Evolutionary conservation across 2,797 vertebrate species (phyloP), one percentile per base, ranked within the genome.

Genomic region (Morelia viridis): DNA sequence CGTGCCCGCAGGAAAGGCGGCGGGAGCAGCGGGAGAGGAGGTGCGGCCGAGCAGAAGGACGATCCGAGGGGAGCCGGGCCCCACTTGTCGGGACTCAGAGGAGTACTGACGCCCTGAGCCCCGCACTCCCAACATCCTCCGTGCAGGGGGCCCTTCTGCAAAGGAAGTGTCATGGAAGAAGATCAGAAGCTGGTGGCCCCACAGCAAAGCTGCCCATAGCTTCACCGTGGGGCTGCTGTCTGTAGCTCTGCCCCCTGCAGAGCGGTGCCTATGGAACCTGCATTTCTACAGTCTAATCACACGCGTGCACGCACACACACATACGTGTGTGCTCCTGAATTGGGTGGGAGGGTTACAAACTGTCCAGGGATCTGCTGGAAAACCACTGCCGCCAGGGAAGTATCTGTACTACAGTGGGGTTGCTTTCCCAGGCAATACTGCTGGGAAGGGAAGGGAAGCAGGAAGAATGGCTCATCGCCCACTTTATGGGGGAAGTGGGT

Each of bases 291-390:
- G n/a, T 53, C 50, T 53, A 41, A 41, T 5, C n/a, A 68, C n/a
- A 0, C 28, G 12, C 5, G 1, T 13, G 0, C n/a, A 1, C 6
- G 0, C 62, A 4, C 62, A n/a, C 3, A 28, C 3, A 13, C 57
- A 1, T 56, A 9, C 3, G n/a, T 28, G 1, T 11, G 11, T 13
- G 11, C 28, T 15, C 28, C 64, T n/a, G 5, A 8, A 8, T 8
- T 50, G 50, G 8, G 50, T 41, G 50, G 41, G 46, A 46, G 9
- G 46, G 76, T 80, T 24, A 24, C 35, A 11, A 24, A 46, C 4
- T 35, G 22, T 35, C 41, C 76, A 24, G 1, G 0, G 9, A 11
- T 22, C 50, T 53, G 7, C 71, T 5, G 35, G 41, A 24, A 80
- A 46, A 46, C 71, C 4, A 3, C 19, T 46, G 35, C 31, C 3